Base-by-base conservation (phyloP, 2,113 vertebrate genomes). In the Macroglossus sobrinus region DNA sequence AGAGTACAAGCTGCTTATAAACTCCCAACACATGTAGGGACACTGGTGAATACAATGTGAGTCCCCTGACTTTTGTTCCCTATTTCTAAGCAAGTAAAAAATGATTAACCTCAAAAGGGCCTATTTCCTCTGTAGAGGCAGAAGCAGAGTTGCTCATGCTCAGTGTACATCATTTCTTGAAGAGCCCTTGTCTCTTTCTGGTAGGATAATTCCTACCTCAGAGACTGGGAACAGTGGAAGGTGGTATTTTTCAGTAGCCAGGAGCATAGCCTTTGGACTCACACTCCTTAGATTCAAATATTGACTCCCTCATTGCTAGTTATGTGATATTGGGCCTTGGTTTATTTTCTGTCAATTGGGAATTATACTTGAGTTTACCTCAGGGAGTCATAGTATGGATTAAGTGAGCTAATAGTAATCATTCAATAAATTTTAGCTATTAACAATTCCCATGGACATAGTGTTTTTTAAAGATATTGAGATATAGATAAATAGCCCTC, bases 351-450 rank as follows among this genome's bases (percentile, higher is more conserved):
- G 26, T 84, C 53, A 72, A 13, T 47, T 89, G 35, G 38, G 9
- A 15, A 71, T 91, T 61, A 85, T 76, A 81, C 75, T 84, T n/a
- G 2, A 72, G 33, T 78, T 43, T 92, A 89, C 69, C n/a, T 69
- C 59, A 55, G 11, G 21, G 59, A 11, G 6, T 55, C 47, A 16
- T 57, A 14, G 24, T 63, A 16, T 81, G 38, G 15, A 63, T 94
- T 89, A 90, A 9, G 18, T 57, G 43, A 96, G 72, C 53, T 82
- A 61, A 84, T 79, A 92, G n/a, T 84, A 95, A 94, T 64, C 18
- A 89, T 59, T 93, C 22, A 79, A 47, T 88, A 45, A 78, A 87
- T 87, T 82, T 80, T 96, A 69, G 30, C 26, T 80, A 71, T 86
- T 89, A 64, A 55, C 78, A 38, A 43, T 96, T 82, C 30, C 63